Evolutionary conservation across 2,888 invertebrate species (phyloP), one percentile per base, ranked within the genome.

Genomic region (Apodemia hepburni): DNA sequence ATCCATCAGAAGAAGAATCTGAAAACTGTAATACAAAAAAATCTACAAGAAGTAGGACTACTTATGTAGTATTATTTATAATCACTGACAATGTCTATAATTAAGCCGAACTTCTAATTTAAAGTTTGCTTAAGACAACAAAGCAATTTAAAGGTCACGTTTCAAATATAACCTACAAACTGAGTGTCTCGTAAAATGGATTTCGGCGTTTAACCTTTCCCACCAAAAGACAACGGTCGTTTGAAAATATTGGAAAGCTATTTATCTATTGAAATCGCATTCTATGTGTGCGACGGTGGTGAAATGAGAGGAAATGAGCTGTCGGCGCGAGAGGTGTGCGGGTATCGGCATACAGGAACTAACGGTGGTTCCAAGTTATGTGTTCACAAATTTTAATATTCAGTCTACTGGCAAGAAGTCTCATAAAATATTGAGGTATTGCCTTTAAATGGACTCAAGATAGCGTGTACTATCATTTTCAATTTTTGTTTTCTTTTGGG

Each of bases 221-320:
- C 38, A 51, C 45, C 59, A 33, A n/a, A 47, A 6, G 18, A 35
- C 27, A 18, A 62, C 27, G 18, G 35, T 58, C 58, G 38, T 22
- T 62, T 47, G 60, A 58, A 62, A 65, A 60, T 64, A 65, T 65
- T 15, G 62, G 38, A 66, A 66, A 62, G 61, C 61, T 61, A 66
- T 62, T 66, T 64, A 64, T 61, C 58, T 65, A 61, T 63, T 47
- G 61, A 63, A 22, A 61, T 60, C 54, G 18, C 45, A 29, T 27
- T 17, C 29, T 57, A 42, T n/a, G 8, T 22, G 59, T 22, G 59
- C 59, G 59, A 12, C 18, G n/a, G 12, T 45, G 61, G 42, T 58
- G 15, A 29, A 42, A 61, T 22, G 61, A 33, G 45, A 61, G 57
- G 27, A 35, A 29, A 42, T 18, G 38, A 35, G 59, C 18, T 22